Evolutionary conservation across 2,888 invertebrate species (phyloP).

Genomic region (Gymnosoma rotundatum): DNA sequence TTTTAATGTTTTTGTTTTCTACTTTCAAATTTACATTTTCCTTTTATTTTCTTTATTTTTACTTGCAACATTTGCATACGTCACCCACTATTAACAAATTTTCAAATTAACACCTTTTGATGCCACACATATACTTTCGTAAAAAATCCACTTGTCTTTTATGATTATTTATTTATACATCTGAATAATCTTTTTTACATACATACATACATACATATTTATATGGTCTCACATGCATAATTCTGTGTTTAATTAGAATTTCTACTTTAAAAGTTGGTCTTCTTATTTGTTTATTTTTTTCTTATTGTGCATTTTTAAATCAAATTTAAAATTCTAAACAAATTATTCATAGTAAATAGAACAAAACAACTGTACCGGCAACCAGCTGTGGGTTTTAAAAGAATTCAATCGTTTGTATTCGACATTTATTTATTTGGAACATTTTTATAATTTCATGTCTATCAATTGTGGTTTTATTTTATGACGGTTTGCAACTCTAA

Average conservation of each 20-base stretch:
- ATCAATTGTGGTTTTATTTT: too few species aligned
- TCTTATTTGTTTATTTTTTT: slow-evolving; percentile 1
- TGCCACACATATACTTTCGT: background rate
- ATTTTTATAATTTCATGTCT: too few species aligned
- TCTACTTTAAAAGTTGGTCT: slow-evolving; percentile 11
- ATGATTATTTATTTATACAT: background rate
- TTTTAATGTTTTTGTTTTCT: slow-evolving; percentile 1
- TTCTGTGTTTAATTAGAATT: slow-evolving; percentile 14
- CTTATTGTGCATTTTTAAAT: slow-evolving; percentile 37
- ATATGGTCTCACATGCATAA: background rate
- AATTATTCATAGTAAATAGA: slow-evolving; percentile 58
- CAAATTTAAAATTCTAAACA: slow-evolving; percentile 63
- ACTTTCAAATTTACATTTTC: background rate
- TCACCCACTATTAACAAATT: slow-evolving; percentile 47
- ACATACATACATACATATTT: background rate
- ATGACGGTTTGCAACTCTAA: too few species aligned
- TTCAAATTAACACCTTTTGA: slow-evolving; percentile 51
- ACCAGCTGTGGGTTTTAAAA: slow-evolving; percentile 2
- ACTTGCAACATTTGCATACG: slow-evolving; percentile 36
- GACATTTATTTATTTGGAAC: too few species aligned
- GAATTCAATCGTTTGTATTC: slow-evolving; percentile 27
- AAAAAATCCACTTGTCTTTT: slow-evolving; percentile 33
- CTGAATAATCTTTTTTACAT: background rate
- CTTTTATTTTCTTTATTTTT: slow-evolving; percentile 1
- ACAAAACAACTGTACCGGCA: slow-evolving; percentile 38